phyloP scores from a whole-genome alignment of 2,888 invertebrate species.

The Norana najaformis region DNA sequence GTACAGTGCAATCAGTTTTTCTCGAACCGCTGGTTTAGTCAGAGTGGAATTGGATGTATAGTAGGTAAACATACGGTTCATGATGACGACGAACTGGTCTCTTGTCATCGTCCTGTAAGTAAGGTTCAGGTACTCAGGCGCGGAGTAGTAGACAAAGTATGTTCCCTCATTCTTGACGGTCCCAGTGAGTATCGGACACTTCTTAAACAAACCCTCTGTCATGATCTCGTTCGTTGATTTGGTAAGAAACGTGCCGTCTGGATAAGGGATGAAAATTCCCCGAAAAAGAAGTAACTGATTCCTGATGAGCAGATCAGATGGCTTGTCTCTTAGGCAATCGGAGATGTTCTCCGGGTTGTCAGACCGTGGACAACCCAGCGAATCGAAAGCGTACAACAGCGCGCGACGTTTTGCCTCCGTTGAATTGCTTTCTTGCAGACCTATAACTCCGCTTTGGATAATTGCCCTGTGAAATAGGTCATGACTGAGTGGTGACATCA shows the following conservation, averaged over 20 bases:
- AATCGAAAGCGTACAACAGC: conserved; percentile 70
- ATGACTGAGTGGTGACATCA: not conserved
- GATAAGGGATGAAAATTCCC: conserved; percentile 86
- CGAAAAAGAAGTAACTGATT: conserved; percentile 68
- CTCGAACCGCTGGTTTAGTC: conserved; percentile 73
- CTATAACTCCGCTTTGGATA: conserved; percentile 73
- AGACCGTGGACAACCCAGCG: conserved; percentile 37
- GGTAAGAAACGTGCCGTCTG: conserved; percentile 88
- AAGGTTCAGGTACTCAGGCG: conserved; percentile 58
- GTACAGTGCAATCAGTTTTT: conserved; percentile 89
- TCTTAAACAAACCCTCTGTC: conserved; percentile 83
- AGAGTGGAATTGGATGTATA: conserved; percentile 56
- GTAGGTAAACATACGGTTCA: conserved; percentile 81
- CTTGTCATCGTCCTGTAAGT: conserved; percentile 69
- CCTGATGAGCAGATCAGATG: conserved; percentile 40
- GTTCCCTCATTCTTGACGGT: conserved; percentile 90
- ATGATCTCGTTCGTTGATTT: conserved; percentile 74
- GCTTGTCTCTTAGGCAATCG: conserved; percentile 39
- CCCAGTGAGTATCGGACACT: conserved; percentile 86
- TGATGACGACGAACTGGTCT: conserved; percentile 77
- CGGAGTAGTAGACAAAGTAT: conserved; percentile 89
- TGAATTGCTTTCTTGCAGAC: conserved; percentile 72
- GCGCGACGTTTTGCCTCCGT: conserved; percentile 79
- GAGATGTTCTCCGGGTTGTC: conserved; percentile 38
- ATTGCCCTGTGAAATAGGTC: not conserved